A percentile compares a stretch with the other conserved stretches of the same genome.
phyloP scores from a whole-genome alignment of 2,113 vertebrate species.

The Brienomyrus longianalis region DNA sequence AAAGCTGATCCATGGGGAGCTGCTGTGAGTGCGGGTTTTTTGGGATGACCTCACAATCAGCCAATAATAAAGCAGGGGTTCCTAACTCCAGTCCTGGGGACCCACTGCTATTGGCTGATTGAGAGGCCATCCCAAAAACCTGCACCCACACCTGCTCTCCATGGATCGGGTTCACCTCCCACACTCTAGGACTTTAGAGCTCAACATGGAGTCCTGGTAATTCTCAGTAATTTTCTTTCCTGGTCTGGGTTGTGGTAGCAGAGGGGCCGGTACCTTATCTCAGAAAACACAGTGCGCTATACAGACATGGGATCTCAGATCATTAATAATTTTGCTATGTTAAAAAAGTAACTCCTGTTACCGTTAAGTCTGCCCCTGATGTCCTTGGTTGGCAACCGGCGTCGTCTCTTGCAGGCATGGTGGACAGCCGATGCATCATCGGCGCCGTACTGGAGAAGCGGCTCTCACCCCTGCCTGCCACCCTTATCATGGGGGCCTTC shows the following conservation, averaged over 20 bases:
- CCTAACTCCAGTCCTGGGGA: too few relatives aligned
- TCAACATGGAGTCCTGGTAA: background rate
- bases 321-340: background rate
- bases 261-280: background rate
- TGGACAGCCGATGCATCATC: slow-evolving; percentile 92
- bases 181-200: background rate
- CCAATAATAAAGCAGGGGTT: too few relatives aligned
- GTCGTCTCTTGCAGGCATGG: slow-evolving; percentile 62
- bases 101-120: too few relatives aligned
- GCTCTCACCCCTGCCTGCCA: slow-evolving; percentile 80
- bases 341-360: background rate
- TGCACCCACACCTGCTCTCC: too few relatives aligned
- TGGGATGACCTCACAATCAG: too few relatives aligned
- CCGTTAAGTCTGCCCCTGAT: background rate
- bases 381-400: background rate
- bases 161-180: too few relatives aligned
- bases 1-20: too few relatives aligned
- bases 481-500: slow-evolving; percentile 86
- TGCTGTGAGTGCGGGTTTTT: too few relatives aligned
- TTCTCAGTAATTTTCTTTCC: background rate
- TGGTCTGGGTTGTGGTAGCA: background rate
- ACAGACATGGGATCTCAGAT: background rate
- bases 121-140: too few relatives aligned
- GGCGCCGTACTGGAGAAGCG: slow-evolving; percentile 90
- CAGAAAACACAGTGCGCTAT: background rate